phyloP scores from a whole-genome alignment of 1,140 invertebrate genomes.

The Temnothorax nylanderi region DNA sequence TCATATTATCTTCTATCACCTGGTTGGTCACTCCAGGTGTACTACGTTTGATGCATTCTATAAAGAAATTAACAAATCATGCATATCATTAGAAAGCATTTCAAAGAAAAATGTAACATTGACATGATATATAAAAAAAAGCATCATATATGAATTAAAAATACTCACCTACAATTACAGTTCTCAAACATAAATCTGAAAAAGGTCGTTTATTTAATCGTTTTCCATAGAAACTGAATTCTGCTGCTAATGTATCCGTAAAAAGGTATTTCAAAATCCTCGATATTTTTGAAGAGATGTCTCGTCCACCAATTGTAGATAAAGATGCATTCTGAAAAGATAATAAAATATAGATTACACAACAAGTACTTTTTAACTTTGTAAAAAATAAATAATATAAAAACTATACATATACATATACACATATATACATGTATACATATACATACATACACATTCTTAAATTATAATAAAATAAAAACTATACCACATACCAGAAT shows the following conservation, averaged over 20 bases:
- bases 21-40: too few relatives aligned
- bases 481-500: background rate
- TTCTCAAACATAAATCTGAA: background rate
- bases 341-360: background rate
- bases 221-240: background rate
- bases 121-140: too few relatives aligned
- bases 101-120: too few relatives aligned
- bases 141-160: background rate
- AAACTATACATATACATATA: background rate
- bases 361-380: background rate
- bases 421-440: too few relatives aligned
- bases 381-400: background rate
- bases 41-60: too few relatives aligned
- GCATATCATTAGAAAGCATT: too few relatives aligned
- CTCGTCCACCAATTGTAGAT: background rate
- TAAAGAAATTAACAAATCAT: too few relatives aligned
- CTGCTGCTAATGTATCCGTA: background rate
- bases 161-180: background rate
- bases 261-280: background rate
- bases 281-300: background rate
- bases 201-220: background rate
- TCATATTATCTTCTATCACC: too few relatives aligned
- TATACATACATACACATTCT: too few relatives aligned
- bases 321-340: background rate
- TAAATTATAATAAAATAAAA: background rate